These are phyloP conservation scores for Helogale parvula DNA, from an alignment of 2,113 vertebrate species.

Conservation along the genomic window DNA sequence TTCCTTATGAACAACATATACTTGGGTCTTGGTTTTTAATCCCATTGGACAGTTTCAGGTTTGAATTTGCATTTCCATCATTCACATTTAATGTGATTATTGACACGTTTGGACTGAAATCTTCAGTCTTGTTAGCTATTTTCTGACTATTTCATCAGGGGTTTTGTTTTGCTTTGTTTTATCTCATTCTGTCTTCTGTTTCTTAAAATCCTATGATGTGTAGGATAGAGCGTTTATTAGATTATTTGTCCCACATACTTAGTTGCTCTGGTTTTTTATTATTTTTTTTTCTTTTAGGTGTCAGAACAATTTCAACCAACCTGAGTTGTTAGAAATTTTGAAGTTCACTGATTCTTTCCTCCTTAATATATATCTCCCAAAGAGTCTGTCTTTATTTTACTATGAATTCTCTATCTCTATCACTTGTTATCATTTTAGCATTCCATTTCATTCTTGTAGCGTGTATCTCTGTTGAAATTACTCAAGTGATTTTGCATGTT, in stretches of 20 bases:
- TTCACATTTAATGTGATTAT: neutral
- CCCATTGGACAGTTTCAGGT: neutral
- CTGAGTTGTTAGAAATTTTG: neutral
- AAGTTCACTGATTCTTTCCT: neutral
- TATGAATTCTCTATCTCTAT: neutral
- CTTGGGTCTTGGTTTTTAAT: neutral
- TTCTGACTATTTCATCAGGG: neutral
- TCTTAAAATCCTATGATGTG: neutral
- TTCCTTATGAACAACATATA: neutral
- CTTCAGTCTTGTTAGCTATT: neutral
- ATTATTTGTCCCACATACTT: neutral
- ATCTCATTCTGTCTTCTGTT: neutral
- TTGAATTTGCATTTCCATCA: neutral
- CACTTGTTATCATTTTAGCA: neutral
- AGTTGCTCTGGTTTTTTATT: neutral
- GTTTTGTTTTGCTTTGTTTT: neutral
- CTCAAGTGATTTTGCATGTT: neutral
- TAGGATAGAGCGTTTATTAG: neutral
- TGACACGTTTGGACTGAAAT: neutral
- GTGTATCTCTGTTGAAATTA: neutral
- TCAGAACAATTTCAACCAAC: neutral
- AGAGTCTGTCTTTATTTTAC: neutral
- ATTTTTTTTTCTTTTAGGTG: neutral
- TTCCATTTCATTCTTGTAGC: neutral
- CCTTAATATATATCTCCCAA: neutral